Percentiles rank a stretch among this genome's conserved stretches.
Evolutionary conservation across 1,140 invertebrate species (phyloP).

Genomic region (Drosophila nasuta): DNA sequence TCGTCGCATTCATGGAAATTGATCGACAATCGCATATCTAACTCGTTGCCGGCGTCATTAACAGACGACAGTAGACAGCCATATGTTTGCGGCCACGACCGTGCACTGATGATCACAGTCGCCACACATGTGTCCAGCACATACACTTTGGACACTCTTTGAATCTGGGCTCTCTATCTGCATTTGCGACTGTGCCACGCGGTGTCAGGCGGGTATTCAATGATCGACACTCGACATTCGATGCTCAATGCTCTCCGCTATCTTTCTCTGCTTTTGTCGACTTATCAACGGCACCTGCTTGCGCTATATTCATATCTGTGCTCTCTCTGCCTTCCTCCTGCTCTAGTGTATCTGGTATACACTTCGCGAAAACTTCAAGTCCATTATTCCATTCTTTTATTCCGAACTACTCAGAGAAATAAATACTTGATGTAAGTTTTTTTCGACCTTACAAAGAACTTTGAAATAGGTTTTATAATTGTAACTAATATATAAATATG

Average conservation of each 20-base stretch:
- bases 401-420: too few relatives aligned
- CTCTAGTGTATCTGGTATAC: too few relatives aligned
- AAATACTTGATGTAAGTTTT: too few relatives aligned
- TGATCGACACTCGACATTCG: neutral
- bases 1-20: constrained; percentile 13
- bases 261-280: constrained; percentile 7
- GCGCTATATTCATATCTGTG: neutral
- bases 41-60: constrained; percentile 46
- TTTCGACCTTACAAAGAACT: too few relatives aligned
- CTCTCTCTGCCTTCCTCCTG: too few relatives aligned
- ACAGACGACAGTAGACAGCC: constrained; percentile 13
- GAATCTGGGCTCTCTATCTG: constrained; percentile 5
- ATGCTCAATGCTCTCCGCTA: neutral
- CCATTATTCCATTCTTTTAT: too few relatives aligned
- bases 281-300: constrained; percentile 57
- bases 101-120: constrained; percentile 5
- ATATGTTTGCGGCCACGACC: constrained; percentile 26
- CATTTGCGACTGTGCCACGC: constrained; percentile 62
- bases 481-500: too few relatives aligned
- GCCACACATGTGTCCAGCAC: constrained; percentile 35
- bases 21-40: constrained; percentile 35
- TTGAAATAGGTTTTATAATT: too few relatives aligned
- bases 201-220: constrained; percentile 55
- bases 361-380: too few relatives aligned
- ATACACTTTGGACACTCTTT: neutral